Evolutionary conservation across 2,888 invertebrate species (phyloP).

Genomic region (Nephrocerus scutellatus): DNA sequence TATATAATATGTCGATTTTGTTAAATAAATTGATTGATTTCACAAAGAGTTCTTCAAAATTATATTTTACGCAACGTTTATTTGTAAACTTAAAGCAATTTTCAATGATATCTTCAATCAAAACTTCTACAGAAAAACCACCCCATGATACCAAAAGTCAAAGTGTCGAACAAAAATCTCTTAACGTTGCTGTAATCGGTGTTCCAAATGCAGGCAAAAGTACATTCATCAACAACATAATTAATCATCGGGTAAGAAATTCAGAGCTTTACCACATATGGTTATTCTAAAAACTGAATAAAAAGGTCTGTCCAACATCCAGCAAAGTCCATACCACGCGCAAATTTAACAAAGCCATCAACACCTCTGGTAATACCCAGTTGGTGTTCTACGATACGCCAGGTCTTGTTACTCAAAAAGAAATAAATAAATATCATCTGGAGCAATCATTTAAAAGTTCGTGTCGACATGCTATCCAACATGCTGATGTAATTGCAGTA

Average conservation of each 20-base stretch:
- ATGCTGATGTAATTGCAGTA: slow-evolving; percentile 77
- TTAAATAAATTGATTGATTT: too few species aligned
- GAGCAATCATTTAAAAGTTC: slow-evolving; percentile 55
- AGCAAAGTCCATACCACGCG: slow-evolving; percentile 88
- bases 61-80: too few species aligned
- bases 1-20: too few species aligned
- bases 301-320: slow-evolving; percentile 81
- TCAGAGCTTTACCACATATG: background rate
- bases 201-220: slow-evolving; percentile 95
- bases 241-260: slow-evolving; percentile 63
- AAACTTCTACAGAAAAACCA: too few species aligned
- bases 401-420: slow-evolving; percentile 67
- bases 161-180: slow-evolving; percentile 28
- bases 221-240: slow-evolving; percentile 81
- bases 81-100: too few species aligned
- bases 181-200: slow-evolving; percentile 75
- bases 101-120: too few species aligned
- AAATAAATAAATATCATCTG: slow-evolving; percentile 53
- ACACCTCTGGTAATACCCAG: slow-evolving; percentile 70
- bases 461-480: slow-evolving; percentile 49
- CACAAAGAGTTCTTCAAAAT: too few species aligned
- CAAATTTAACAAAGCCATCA: slow-evolving; percentile 63
- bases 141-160: too few species aligned
- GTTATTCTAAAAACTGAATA: background rate
- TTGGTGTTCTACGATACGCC: slow-evolving; percentile 91